These are phyloP conservation scores for Drosophila picticornis DNA, from an alignment of 2,888 invertebrate genomes.

Conservation along the genomic window DNA sequence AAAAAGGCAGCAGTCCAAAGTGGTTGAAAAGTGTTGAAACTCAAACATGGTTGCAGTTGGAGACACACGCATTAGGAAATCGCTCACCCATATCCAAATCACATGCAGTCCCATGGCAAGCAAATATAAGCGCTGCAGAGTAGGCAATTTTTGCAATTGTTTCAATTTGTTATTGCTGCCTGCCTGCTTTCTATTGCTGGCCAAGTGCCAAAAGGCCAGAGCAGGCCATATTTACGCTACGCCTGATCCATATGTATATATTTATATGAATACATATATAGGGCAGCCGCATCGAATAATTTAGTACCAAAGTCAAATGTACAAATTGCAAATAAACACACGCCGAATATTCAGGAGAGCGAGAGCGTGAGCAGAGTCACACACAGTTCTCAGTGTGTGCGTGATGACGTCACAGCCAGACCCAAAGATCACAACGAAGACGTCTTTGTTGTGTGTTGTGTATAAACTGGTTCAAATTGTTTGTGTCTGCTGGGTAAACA, in stretches of 20 bases:
- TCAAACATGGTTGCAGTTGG: conserved; percentile 10
- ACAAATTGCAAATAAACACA: conserved; percentile 27
- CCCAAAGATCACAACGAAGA: conserved; percentile 59
- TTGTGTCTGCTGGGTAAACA: conserved; percentile 67
- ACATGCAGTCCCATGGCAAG: conserved; percentile 2
- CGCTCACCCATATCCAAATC: conserved; percentile 31
- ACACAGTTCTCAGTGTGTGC: conserved; percentile 19
- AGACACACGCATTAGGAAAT: conserved; percentile 33
- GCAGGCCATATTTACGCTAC: conserved; percentile 33
- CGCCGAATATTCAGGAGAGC: conserved; percentile 2
- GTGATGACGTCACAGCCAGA: conserved; percentile 61
- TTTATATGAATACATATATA: conserved; percentile 11
- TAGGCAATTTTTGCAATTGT: conserved; percentile 62
- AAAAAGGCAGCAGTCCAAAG: not conserved
- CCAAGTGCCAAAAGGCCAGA: conserved; percentile 54
- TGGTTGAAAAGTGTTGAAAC: conserved; percentile 11
- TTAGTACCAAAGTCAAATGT: conserved; percentile 50
- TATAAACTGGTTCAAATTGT: conserved; percentile 39
- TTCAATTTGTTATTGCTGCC: conserved; percentile 35
- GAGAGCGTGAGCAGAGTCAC: conserved; percentile 6
- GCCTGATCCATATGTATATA: conserved; percentile 27
- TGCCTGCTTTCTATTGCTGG: conserved; percentile 43
- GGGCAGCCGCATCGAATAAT: conserved; percentile 33
- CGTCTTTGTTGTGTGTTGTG: conserved; percentile 42
- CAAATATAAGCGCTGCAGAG: conserved; percentile 12